Conservation (phyloP, 1,140 invertebrate species). For the Trachymyrmex cornetzi region DNA sequence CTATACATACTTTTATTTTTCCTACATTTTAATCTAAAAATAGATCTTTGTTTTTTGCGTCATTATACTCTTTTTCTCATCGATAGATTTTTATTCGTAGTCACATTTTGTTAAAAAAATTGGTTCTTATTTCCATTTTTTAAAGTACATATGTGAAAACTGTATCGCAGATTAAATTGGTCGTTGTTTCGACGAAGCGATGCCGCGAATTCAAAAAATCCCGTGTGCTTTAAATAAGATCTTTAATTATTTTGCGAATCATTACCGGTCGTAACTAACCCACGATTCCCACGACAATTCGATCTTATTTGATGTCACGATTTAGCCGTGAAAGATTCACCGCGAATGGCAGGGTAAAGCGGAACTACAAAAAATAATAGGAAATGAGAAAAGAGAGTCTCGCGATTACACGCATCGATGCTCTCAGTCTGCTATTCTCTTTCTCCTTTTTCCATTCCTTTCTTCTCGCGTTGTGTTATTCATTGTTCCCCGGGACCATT, state of each 20-base stretch:
- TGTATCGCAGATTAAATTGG: not conserved
- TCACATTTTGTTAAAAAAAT: not conserved
- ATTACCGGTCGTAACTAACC: constrained; percentile 3
- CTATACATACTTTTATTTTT: constrained; percentile 8
- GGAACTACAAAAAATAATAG: constrained; percentile 8
- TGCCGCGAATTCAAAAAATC: not conserved
- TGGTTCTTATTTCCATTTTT: not conserved
- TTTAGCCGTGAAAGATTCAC: constrained; percentile 15
- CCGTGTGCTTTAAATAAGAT: constrained; percentile 4
- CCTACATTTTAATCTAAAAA: not conserved
- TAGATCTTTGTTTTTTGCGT: not conserved
- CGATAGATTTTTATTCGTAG: not conserved
- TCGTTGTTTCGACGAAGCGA: not conserved
- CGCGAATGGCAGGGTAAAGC: constrained; percentile 10
- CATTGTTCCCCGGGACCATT: constrained; percentile 32
- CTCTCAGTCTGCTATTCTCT: not conserved
- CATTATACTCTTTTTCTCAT: not conserved
- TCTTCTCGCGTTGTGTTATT: constrained; percentile 15
- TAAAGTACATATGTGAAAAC: not conserved
- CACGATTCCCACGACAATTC: constrained; percentile 27
- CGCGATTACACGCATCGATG: constrained; percentile 50
- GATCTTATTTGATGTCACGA: constrained; percentile 4
- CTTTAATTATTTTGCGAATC: not conserved
- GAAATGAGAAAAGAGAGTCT: constrained; percentile 35
- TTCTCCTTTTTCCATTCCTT: not conserved